A percentile compares a stretch with the other conserved stretches of the same genome.
Evolutionary conservation across 2,113 vertebrate genomes (phyloP).

Genomic region (Gallinago media): DNA sequence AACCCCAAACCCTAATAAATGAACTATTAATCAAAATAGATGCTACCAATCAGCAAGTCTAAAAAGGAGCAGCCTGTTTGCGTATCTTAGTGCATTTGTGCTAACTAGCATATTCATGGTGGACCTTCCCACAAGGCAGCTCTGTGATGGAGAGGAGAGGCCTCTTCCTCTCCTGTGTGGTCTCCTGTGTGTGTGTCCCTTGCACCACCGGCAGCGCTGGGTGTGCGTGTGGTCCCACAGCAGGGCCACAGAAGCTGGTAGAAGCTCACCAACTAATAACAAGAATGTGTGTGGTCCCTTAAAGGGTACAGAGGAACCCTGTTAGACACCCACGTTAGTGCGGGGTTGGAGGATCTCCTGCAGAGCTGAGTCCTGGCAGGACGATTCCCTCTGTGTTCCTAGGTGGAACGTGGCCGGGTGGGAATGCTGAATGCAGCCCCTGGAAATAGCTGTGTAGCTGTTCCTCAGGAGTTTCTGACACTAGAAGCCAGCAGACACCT

Average conservation of each 20-base stretch:
- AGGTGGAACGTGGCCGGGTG: not conserved
- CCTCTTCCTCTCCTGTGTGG: not conserved
- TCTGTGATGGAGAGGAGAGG: not conserved
- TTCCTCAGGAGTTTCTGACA: not conserved
- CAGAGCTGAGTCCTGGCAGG: not conserved
- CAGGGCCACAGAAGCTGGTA: not conserved
- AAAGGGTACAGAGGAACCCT: not conserved
- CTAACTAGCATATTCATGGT: not conserved
- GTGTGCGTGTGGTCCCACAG: not conserved
- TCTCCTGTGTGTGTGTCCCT: not conserved
- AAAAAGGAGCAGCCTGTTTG: not conserved
- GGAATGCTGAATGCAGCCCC: not conserved
- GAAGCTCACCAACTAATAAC: not conserved
- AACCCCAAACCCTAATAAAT: not conserved
- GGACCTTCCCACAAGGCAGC: not conserved
- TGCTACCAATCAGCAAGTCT: not conserved
- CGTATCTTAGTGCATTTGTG: not conserved
- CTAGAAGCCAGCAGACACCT: not conserved
- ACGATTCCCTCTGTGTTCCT: not conserved
- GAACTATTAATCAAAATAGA: not conserved
- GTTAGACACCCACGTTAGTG: not conserved
- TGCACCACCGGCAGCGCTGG: accelerated
- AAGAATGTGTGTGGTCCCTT: not conserved
- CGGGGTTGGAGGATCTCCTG: not conserved
- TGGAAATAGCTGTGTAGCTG: not conserved